A percentile compares a stretch with the other conserved stretches of the same genome.
Conservation (phyloP, 2,797 vertebrate genomes). For the Schizopygopsis pylzovi region DNA sequence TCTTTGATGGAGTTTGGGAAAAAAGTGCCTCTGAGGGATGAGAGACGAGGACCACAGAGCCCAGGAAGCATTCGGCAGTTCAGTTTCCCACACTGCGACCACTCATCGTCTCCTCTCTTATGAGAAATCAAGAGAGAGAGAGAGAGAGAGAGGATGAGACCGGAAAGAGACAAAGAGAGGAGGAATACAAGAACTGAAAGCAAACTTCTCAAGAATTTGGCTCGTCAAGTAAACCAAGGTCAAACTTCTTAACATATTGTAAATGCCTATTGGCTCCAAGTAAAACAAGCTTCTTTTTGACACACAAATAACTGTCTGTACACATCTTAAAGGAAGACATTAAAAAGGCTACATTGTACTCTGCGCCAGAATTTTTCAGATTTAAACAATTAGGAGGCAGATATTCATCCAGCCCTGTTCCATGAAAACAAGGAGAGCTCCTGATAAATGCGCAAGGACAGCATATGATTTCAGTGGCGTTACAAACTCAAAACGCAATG, state of each 20-base stretch:
- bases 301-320: background rate
- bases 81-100: constrained; percentile 71
- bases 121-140: constrained; percentile 24
- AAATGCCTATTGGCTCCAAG: constrained; percentile 2
- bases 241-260: constrained; percentile 25
- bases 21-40: constrained; percentile 50
- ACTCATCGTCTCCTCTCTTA: constrained; percentile 44
- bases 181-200: constrained; percentile 23
- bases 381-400: constrained; percentile 20
- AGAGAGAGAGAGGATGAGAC: background rate
- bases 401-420: constrained; percentile 18
- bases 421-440: constrained; percentile 31
- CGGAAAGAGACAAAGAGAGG: constrained; percentile 35
- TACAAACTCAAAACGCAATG: background rate
- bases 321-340: background rate
- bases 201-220: constrained; percentile 26
- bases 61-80: constrained; percentile 45
- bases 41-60: constrained; percentile 54
- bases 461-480: constrained; percentile 13
- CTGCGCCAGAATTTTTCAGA: constrained; percentile 25
- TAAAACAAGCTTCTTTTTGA: constrained; percentile 17
- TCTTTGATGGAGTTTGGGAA: constrained; percentile 58
- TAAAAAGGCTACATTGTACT: background rate
- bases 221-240: constrained; percentile 35
- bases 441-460: constrained; percentile 17